Evolutionary conservation across 2,797 vertebrate species (phyloP).

Genomic region (Odontamblyopus rebecca): DNA sequence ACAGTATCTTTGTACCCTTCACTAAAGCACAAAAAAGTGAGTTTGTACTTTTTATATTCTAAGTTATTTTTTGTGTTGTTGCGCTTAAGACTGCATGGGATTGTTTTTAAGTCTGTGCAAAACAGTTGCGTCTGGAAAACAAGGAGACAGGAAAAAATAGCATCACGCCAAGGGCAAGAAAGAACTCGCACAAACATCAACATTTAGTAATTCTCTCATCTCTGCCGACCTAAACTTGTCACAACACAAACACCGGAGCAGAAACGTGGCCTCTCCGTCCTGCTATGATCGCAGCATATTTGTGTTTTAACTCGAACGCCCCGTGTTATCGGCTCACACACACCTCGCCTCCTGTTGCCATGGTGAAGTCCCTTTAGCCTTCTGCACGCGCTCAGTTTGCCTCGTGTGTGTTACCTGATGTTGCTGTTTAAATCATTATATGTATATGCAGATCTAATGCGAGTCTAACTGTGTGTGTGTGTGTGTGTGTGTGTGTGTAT

Average conservation of each 20-base stretch:
- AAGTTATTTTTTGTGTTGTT: neutral
- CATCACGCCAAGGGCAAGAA: constrained; percentile 1
- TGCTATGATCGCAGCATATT: neutral
- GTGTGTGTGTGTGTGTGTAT: constrained; percentile 8
- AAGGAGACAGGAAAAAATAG: constrained; percentile 1
- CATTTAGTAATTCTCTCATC: neutral
- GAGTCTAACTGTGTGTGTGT: neutral
- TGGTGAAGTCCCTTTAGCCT: constrained; percentile 68
- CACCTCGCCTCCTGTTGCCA: constrained; percentile 70
- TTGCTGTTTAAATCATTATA: constrained; percentile 11
- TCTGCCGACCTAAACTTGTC: neutral
- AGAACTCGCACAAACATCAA: neutral
- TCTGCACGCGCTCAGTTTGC: constrained; percentile 43
- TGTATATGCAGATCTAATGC: constrained; percentile 1
- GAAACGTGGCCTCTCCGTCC: neutral
- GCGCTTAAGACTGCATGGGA: neutral
- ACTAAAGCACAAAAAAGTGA: neutral
- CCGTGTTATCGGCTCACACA: constrained; percentile 48
- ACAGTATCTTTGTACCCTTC: too few species aligned
- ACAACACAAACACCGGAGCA: neutral
- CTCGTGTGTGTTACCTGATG: constrained; percentile 38
- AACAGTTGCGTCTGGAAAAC: neutral
- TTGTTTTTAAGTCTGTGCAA: neutral
- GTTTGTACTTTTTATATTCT: neutral
- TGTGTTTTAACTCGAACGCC: constrained; percentile 8